Evolutionary conservation across 2,113 vertebrate species (phyloP), one percentile per base, ranked within the genome.

Genomic region (Amphiprion ocellaris): DNA sequence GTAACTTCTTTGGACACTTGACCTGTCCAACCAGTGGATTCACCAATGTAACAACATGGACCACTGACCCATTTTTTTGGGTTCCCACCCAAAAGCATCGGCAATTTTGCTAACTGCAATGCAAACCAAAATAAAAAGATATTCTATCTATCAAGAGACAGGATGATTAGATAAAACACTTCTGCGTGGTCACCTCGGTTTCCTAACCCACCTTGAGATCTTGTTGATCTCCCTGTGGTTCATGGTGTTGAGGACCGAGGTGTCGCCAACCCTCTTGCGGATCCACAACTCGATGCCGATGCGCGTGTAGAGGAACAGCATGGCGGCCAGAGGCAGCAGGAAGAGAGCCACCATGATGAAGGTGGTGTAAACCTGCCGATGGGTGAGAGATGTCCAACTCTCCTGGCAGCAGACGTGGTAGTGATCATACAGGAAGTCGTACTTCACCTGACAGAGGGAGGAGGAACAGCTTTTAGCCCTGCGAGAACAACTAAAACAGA

Each of bases 341-440:
- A 96, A 96, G 14, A 96, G 91, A 1, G 94, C 95, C 91, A 95
- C 95, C 92, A 96, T 93, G 86, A 95, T 96, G 90, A 96, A 96
- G 47, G 95, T 96, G 78, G 93, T 92, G 87, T 96, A 96, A 0
- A 69, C 89, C 87, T 94, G 93, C 1, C 94, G 87, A 53, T 96
- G 94, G 21, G 80, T 71, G 44, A 85, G 52, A 0, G 94, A 95
- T 1, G 39, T 84, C 96, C 95, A 96, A 3, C 86, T 88, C 82
- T 96, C 96, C 89, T 95, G 95, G 52, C 96, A 96, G 89, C 95
- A 96, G 44, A 96, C 92, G 3, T 96, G 95, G 79, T 95, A 92
- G 62, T 92, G 92, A 56, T 96, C 95, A 11, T 96, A 96, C 86
- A 96, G 53, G 85, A 96, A 95, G 84, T 96, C 95, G 1, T 96